These are phyloP conservation scores for Drosophila longiperda DNA, from an alignment of 2,888 invertebrate genomes.

Conservation along the genomic window DNA sequence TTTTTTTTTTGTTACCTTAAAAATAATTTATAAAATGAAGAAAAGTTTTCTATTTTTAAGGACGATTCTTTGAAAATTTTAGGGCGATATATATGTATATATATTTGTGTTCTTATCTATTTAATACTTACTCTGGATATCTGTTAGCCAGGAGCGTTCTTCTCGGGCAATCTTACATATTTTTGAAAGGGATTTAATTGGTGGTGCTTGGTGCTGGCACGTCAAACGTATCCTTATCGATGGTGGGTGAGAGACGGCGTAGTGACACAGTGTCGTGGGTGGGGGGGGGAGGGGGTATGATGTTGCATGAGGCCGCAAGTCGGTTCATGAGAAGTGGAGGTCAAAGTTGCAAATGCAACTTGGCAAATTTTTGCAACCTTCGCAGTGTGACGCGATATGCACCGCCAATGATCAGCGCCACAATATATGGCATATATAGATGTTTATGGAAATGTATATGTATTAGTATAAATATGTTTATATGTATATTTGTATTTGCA, in stretches of 20 bases:
- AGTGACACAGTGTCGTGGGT: background rate
- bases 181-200: background rate
- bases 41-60: no score
- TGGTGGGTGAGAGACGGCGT: background rate
- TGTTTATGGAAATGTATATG: background rate
- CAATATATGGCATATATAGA: no score
- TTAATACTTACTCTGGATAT: background rate
- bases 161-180: background rate
- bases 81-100: background rate
- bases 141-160: background rate
- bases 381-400: background rate
- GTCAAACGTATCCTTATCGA: conserved; percentile 69
- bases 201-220: conserved; percentile 33
- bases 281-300: background rate
- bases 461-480: background rate
- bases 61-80: no score
- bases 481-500: no score
- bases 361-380: conserved; percentile 6
- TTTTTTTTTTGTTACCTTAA: background rate
- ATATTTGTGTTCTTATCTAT: background rate
- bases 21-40: no score
- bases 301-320: background rate
- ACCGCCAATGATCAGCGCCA: no score
- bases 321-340: background rate
- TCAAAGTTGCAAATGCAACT: conserved; percentile 8